Percentiles rank a stretch among this genome's conserved stretches.
phyloP scores from a whole-genome alignment of 1,140 invertebrate species.

The Polypedilum vanderplanki region DNA sequence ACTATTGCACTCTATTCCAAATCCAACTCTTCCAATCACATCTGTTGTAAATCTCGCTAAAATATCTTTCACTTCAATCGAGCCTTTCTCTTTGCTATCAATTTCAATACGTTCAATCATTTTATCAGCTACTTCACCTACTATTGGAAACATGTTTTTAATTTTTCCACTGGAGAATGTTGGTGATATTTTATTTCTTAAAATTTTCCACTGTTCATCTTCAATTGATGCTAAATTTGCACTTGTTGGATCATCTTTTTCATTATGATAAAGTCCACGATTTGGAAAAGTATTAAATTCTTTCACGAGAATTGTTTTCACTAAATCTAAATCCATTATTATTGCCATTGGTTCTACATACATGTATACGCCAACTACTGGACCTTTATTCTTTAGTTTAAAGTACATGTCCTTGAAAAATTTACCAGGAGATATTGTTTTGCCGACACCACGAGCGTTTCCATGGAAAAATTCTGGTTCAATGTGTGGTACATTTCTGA shows the following conservation, averaged over 20 bases:
- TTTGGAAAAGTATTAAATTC: slow-evolving; percentile 48
- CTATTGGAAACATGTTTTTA: slow-evolving; percentile 44
- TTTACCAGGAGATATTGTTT: not conserved
- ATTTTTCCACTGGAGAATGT: slow-evolving; percentile 49
- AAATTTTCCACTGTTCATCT: slow-evolving; percentile 48
- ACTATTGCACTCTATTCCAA: slow-evolving; percentile 38
- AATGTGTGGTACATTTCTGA: slow-evolving; percentile 37
- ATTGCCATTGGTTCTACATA: slow-evolving; percentile 46
- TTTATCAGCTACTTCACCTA: slow-evolving; percentile 30
- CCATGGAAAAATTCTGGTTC: slow-evolving; percentile 34
- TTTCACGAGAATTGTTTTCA: slow-evolving; percentile 45
- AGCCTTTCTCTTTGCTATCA: slow-evolving; percentile 27
- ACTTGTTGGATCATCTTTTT: slow-evolving; percentile 47
- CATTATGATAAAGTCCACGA: slow-evolving; percentile 44
- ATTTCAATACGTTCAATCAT: slow-evolving; percentile 30
- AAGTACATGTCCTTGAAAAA: not conserved
- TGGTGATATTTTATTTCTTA: slow-evolving; percentile 47
- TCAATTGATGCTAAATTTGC: slow-evolving; percentile 47
- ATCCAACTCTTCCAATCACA: slow-evolving; percentile 37
- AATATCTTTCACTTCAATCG: slow-evolving; percentile 37
- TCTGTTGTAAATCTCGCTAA: slow-evolving; percentile 34
- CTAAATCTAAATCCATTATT: slow-evolving; percentile 45
- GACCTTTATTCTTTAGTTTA: not conserved
- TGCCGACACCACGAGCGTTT: slow-evolving; percentile 36
- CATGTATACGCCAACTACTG: slow-evolving; percentile 44